Evolutionary conservation across 1,140 invertebrate species (phyloP), one percentile per base, ranked within the genome.

Genomic region (Holcopasites calliopsidis): DNA sequence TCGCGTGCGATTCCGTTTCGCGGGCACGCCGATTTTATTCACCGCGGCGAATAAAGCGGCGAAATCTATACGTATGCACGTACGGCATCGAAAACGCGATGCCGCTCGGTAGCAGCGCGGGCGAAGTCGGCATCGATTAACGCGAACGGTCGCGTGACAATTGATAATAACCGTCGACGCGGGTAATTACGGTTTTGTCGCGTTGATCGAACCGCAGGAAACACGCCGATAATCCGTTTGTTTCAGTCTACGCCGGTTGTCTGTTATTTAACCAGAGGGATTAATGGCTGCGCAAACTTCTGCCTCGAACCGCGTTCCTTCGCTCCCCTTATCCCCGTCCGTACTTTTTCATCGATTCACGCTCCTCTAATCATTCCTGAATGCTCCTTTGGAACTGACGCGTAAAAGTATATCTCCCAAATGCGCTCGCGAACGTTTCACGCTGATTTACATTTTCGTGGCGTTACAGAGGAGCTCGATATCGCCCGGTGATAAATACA

Each of bases 391-490:
- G n/a, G n/a, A n/a, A n/a, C n/a, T 44, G 10, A 44, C 42, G 42
- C 11, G 6, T 18, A 47, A 18, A 47, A 47, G 16, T 47, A 16
- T 47, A 47, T n/a, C n/a, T n/a, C n/a, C n/a, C n/a, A n/a, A n/a
- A n/a, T n/a, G n/a, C 23, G n/a, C 35, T 10, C 18, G 28, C 3
- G n/a, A 23, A 11, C 16, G 16, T 23, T 26, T 50, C 16, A 23
- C 21, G 47, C 42, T 21, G 47, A 70, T 28, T 65, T 40, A 66
- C 49, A 62, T 70, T 50, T 62, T 55, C 58, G 60, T 85, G 90
- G 84, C 76, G 77, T 94, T 94, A 61, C 93, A 97, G 96, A 94
- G 96, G 89, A 96, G 89, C 55, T 91, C 91, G 66, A 91, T 92
- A 89, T 92, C 91, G 28, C 91, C 91, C 7, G 88, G 87, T 52